phyloP scores from a whole-genome alignment of 2,888 invertebrate species.

The Drosophila colorata region DNA sequence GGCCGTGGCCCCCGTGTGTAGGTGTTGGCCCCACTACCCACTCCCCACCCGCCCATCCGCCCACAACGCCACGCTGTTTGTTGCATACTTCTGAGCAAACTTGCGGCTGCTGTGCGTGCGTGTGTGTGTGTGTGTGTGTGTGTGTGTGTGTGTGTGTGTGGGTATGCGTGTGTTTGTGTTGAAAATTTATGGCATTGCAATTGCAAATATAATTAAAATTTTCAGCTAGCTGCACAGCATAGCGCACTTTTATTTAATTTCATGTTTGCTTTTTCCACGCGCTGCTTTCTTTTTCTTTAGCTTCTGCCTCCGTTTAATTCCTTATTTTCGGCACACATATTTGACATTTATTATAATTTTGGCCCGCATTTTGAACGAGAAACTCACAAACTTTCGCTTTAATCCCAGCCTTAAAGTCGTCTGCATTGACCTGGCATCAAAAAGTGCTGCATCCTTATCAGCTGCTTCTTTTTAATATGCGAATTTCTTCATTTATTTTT shows the following conservation, averaged over 20 bases:
- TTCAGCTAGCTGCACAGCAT: conserved; percentile 57
- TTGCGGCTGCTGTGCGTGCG: conserved; percentile 35
- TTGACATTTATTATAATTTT: conserved; percentile 60
- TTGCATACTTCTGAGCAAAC: conserved; percentile 43
- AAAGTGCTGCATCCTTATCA: conserved; percentile 18
- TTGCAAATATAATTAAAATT: conserved; percentile 81
- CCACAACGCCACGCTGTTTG: conserved; percentile 21
- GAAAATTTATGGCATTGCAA: conserved; percentile 79
- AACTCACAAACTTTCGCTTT: not conserved
- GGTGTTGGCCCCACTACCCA: conserved; percentile 38
- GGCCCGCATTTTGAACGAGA: conserved; percentile 8
- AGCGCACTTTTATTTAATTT: conserved; percentile 55
- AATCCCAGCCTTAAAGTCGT: not conserved
- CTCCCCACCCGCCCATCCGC: not conserved
- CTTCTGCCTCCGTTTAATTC: conserved; percentile 15
- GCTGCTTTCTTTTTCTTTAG: conserved; percentile 15
- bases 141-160: conserved; percentile 22
- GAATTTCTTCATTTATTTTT: too few species aligned
- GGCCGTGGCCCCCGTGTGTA: conserved; percentile 34
- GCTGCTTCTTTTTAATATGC: not conserved
- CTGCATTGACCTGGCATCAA: too few species aligned
- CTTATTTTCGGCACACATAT: conserved; percentile 29
- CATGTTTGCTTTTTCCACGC: conserved; percentile 12
- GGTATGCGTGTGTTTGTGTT: conserved; percentile 30
- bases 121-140: conserved; percentile 2